Evolutionary conservation across 2,113 vertebrate genomes (phyloP), one percentile per base, ranked within the genome.

Genomic region (Dicrurus megarhynchus): DNA sequence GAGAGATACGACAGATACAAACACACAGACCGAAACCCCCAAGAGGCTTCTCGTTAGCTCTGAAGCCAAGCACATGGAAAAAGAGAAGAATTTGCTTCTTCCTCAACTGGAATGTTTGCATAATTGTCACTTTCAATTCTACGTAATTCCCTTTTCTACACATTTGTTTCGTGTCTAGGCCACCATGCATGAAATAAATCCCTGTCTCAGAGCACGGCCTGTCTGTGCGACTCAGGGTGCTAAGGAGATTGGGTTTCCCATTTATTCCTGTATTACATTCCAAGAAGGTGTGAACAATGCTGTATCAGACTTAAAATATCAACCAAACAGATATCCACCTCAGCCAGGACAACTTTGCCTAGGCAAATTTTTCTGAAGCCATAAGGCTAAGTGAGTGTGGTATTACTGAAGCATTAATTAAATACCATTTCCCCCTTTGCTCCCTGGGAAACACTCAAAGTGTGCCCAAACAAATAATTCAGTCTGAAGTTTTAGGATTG

Each of bases 91-190:
- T 91, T 92, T 84, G 92, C 90, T 92, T 86, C 92, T 94, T 96
- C 91, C 82, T 91, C 90, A 73, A 46, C 86, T 60, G 64, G 68
- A 95, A 92, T 95, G 80, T 93, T 96, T 94, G 86, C 90, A 87
- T 96, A 97, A 97, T 97, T 96, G 95, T 93, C 92, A 92, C 94
- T 97, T 97, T 94, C 92, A 86, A 89, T 97, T 94, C 93, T 81
- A 90, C 79, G 71, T 94, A 88, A 95, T 95, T 92, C 86, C 87
- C 57, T 78, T 93, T 88, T 71, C 85, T 82, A 75, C 84, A 74
- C 83, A 27, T 93, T 96, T 82, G 71, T 85, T 95, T 94, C 52
- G 5, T 81, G 82, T 76, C 88, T 85, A 90, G 94, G 94, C 91
- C 77, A 92, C 83, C 93, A 95, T 77, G 85, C 89, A 86, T 89